A percentile compares a stretch with the other conserved stretches of the same genome.
phyloP scores from a whole-genome alignment of 2,797 vertebrate species.

The Lophotriccus pileatus region DNA sequence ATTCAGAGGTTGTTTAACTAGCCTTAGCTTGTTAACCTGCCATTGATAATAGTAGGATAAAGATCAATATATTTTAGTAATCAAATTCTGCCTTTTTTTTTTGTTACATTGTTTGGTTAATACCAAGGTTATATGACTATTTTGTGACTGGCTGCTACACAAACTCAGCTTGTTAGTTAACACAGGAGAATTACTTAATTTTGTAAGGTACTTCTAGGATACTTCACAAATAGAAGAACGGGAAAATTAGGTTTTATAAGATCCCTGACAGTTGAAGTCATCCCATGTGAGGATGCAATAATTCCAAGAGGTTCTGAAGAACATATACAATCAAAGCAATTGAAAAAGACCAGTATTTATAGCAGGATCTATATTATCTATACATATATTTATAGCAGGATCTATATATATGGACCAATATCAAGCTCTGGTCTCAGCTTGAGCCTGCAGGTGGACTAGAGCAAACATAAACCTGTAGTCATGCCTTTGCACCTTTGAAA shows the following conservation, averaged over 20 bases:
- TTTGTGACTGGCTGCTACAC: not conserved
- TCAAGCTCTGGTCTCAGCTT: not conserved
- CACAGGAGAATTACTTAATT: not conserved
- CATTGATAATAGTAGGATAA: not conserved
- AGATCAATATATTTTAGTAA: not conserved
- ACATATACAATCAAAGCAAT: not conserved
- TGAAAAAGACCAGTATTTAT: not conserved
- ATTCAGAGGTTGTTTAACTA: not conserved
- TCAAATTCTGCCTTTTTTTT: not conserved
- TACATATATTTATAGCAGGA: too few species aligned
- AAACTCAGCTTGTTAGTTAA: not conserved
- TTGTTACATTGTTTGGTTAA: not conserved
- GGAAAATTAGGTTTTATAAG: not conserved
- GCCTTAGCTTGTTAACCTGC: not conserved
- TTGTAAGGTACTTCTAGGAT: not conserved
- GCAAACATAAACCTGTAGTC: not conserved
- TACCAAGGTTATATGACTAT: not conserved
- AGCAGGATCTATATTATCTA: not conserved
- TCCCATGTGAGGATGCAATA: not conserved
- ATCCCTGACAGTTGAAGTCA: not conserved
- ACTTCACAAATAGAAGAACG: not conserved
- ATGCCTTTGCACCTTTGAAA: not conserved
- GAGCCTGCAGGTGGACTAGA: not conserved
- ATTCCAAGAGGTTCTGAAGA: not conserved
- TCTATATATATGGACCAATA: not conserved